Base-by-base conservation (phyloP, 2,797 vertebrate species). In the Nyctibius grandis region DNA sequence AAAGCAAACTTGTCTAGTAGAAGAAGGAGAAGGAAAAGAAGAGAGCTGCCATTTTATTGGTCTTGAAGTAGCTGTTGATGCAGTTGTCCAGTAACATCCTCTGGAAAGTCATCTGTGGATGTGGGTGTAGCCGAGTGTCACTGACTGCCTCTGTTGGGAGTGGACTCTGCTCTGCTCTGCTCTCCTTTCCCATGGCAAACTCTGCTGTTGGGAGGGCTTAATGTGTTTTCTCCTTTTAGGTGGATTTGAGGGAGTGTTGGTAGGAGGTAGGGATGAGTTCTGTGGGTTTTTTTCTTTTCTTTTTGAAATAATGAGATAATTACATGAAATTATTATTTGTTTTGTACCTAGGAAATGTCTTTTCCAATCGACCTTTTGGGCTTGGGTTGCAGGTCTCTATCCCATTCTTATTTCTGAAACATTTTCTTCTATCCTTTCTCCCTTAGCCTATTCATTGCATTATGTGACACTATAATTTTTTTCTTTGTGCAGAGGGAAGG, bases 71-170 rank as follows among this genome's bases (percentile, higher is more conserved):
- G 47, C 18, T 51, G 33, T 59, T 38, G 69, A 47, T 65, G 60
- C 34, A 26, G 23, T 42, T 68, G 38, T 40, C 67, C 29, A 34
- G 23, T n/a, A 53, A 15, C 54, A 64, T 23, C 15, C 21, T 12
- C 29, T 54, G 15, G 18, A 42, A 68, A 68, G 29, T 15, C 31
- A 31, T 28, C 31, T 47, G 38, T 0, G 0, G 42, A 15, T 1
- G 0, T 1, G 6, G 11, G 17, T 26, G 28, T 72, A 54, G 34
- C 20, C 5, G 14, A 50, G 53, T 15, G 45, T 42, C 57, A n/a
- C 28, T 56, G 36, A 81, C 28, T 1, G 0, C 42, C 82, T 68
- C 33, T 53, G 20, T n/a, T 57, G 19, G 31, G 18, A 47, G 20
- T 78, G 47, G 48, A 14, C 34, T 87, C 15, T 17, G 20, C 26